Conservation (phyloP, 2,888 invertebrate genomes). For the Drosophila meridiana region DNA sequence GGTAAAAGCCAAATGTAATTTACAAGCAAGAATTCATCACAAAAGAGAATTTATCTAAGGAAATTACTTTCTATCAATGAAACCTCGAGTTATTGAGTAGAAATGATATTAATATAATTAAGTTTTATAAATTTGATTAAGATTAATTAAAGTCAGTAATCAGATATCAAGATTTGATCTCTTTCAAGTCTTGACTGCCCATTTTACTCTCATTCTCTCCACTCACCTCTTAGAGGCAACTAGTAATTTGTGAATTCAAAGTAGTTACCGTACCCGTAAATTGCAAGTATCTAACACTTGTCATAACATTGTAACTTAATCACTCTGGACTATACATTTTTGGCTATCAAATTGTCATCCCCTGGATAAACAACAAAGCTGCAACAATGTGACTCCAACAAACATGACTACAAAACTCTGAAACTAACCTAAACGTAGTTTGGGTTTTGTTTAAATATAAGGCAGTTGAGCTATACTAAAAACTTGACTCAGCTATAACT, state of each 20-base stretch:
- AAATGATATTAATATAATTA: neutral
- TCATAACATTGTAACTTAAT: too few relatives aligned
- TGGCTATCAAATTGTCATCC: neutral
- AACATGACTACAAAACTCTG: neutral
- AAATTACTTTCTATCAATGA: neutral
- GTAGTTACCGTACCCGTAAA: too few relatives aligned
- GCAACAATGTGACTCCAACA: neutral
- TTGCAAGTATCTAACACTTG: too few relatives aligned
- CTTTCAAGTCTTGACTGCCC: neutral
- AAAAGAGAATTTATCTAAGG: neutral
- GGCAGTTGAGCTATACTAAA: neutral
- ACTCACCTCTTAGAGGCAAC: too few relatives aligned
- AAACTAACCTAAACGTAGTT: neutral
- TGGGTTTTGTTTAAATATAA: neutral
- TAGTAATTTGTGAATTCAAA: too few relatives aligned
- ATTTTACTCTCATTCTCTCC: neutral
- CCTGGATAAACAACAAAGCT: neutral
- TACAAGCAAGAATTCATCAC: too few relatives aligned
- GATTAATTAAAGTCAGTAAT: neutral
- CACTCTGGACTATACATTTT: neutral
- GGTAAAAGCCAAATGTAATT: neutral
- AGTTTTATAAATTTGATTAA: neutral
- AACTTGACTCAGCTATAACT: neutral
- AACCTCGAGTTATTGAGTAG: neutral
- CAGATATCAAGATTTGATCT: neutral